Base-by-base conservation (phyloP, 1,140 invertebrate species). In the Piezodorus guildinii region DNA sequence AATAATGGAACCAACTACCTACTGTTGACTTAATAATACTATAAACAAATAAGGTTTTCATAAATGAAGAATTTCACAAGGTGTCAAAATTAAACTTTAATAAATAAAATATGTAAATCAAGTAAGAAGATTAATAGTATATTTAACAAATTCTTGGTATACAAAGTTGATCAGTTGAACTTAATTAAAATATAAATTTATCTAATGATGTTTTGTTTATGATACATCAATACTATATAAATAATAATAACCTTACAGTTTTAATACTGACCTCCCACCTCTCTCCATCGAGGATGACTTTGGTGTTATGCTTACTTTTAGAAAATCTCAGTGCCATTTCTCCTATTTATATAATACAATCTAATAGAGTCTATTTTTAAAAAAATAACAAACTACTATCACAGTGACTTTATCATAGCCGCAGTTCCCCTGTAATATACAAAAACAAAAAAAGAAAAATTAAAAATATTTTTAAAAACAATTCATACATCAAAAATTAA, bases 271-370 rank as follows among this genome's bases (percentile, higher is more conserved):
- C 63, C 63, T 64, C 63, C 63, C 63, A 64, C 30, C 63, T 59
- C 23, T 60, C 63, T 49, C 56, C 63, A 58, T 64, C 63, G 12
- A 64, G 58, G 23, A 64, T 64, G 3, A 64, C 44, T 64, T 64
- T 64, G 14, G 46, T 54, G 25, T 63, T 63, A 34, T 21, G 49
- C 39, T 64, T 64, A 44, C 60, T 64, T 51, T 58, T 64, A 51
- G 56, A 59, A 45, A 64, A 60, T 25, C 60, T 64, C 39, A 64
- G 30, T 51, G 63, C 63, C 63, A 64, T 64, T 23, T 51, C 17
- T 60, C 15, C 23, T 52, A 52, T 8, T 52, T 8, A 8, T 39
- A 39, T 39, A 39, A 39, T 39, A 39, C 12, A 39, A 39, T 39
- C 12, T 39, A 39, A 39, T 39, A 39, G 34, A 39, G 34, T 10